Conservation (phyloP, 2,113 vertebrate genomes). For the Ceyx melanurus region DNA sequence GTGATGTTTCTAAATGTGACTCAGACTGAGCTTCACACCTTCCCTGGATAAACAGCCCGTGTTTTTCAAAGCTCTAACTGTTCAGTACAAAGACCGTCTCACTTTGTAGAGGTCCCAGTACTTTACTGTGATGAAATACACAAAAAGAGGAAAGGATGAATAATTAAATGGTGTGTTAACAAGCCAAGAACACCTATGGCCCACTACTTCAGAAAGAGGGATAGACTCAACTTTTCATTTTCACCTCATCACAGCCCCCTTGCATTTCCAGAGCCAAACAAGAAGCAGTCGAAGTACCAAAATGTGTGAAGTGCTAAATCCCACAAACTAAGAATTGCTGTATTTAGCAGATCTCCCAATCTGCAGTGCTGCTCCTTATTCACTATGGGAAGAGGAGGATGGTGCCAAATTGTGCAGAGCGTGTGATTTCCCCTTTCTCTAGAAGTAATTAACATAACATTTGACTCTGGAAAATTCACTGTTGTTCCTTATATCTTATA, state of each 20-base stretch:
- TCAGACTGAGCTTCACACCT: not conserved
- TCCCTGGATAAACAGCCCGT: not conserved
- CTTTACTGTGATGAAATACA: not conserved
- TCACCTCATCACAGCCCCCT: not conserved
- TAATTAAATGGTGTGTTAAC: not conserved
- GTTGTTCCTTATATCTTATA: rapidly evolving
- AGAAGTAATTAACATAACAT: not conserved
- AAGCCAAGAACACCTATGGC: not conserved
- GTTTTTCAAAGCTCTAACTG: not conserved
- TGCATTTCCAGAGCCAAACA: not conserved
- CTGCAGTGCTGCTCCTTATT: not conserved
- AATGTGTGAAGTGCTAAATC: not conserved
- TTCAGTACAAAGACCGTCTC: not conserved
- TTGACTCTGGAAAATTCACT: not conserved
- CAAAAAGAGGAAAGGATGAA: not conserved
- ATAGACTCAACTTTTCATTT: not conserved
- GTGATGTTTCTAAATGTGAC: not conserved
- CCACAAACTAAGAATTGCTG: not conserved
- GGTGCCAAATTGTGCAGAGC: not conserved
- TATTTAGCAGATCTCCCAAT: not conserved
- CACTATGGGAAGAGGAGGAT: not conserved
- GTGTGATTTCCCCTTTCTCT: not conserved
- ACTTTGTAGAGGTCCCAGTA: not conserved
- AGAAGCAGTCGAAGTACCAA: not conserved
- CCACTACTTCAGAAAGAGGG: not conserved